Evolutionary conservation across 1,140 invertebrate genomes (phyloP).

Genomic region (Microplitis demolitor): DNA sequence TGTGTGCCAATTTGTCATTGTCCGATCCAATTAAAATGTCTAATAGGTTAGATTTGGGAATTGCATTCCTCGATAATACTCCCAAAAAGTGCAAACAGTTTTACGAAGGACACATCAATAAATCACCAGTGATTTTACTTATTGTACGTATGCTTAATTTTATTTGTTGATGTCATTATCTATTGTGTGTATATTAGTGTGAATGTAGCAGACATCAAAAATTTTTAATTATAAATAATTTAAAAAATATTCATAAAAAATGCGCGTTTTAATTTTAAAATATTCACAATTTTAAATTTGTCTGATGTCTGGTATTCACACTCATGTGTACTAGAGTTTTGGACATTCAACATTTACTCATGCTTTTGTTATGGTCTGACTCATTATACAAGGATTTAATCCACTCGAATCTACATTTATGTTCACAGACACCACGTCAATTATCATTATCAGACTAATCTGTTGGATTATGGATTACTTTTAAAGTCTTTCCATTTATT

Average conservation of each 20-base stretch:
- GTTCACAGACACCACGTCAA: slow-evolving; percentile 6
- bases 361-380: background rate
- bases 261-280: too few relatives aligned
- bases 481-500: background rate
- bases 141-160: background rate
- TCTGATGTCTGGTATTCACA: too few relatives aligned
- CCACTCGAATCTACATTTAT: slow-evolving; percentile 1
- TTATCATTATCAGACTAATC: background rate
- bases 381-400: background rate
- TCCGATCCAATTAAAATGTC: too few relatives aligned
- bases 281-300: too few relatives aligned
- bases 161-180: background rate
- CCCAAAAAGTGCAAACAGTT: background rate
- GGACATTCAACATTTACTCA: background rate
- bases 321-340: too few relatives aligned
- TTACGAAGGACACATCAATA: background rate
- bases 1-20: background rate
- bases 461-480: background rate
- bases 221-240: too few relatives aligned
- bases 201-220: too few relatives aligned
- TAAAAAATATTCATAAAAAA: too few relatives aligned
- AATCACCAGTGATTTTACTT: background rate
- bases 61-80: background rate
- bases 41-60: slow-evolving; percentile 3
- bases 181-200: background rate